Evolutionary conservation across 2,113 vertebrate genomes (phyloP).

Genomic region (Lontra canadensis): DNA sequence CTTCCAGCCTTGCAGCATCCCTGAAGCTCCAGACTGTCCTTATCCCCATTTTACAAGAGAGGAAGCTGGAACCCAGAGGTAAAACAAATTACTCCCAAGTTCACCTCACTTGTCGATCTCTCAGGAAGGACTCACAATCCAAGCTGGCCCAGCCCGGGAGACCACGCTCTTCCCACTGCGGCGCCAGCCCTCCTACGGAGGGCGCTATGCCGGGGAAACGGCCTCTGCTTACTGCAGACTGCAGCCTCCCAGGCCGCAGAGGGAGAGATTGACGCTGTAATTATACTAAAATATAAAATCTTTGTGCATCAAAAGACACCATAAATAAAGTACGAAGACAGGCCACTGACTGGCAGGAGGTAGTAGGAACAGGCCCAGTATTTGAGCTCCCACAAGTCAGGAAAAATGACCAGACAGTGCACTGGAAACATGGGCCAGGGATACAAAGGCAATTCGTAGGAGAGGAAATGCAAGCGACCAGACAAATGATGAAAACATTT

Average conservation of each 20-base stretch:
- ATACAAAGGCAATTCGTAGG: not conserved
- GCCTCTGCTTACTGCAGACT: not conserved
- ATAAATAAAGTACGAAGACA: not conserved
- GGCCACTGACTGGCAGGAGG: not conserved
- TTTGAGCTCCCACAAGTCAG: not conserved
- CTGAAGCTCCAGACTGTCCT: not conserved
- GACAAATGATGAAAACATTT: not conserved
- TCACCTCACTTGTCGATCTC: not conserved
- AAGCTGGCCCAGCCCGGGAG: not conserved
- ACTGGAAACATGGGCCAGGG: not conserved
- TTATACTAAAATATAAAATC: not conserved
- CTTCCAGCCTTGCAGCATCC: not conserved
- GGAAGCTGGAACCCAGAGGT: not conserved
- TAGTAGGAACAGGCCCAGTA: not conserved
- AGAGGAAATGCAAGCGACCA: not conserved
- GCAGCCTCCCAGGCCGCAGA: not conserved
- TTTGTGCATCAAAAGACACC: not conserved
- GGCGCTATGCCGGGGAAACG: accelerated
- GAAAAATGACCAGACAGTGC: not conserved
- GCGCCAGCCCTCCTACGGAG: not conserved
- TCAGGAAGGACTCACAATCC: not conserved
- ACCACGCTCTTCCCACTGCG: not conserved
- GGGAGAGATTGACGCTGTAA: not conserved
- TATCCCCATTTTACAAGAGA: not conserved
- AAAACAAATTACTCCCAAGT: not conserved